A percentile compares a stretch with the other conserved stretches of the same genome.
These are phyloP conservation scores for Acipenser transmontanus DNA, from an alignment of 2,797 vertebrate species.

Conservation along the genomic window DNA sequence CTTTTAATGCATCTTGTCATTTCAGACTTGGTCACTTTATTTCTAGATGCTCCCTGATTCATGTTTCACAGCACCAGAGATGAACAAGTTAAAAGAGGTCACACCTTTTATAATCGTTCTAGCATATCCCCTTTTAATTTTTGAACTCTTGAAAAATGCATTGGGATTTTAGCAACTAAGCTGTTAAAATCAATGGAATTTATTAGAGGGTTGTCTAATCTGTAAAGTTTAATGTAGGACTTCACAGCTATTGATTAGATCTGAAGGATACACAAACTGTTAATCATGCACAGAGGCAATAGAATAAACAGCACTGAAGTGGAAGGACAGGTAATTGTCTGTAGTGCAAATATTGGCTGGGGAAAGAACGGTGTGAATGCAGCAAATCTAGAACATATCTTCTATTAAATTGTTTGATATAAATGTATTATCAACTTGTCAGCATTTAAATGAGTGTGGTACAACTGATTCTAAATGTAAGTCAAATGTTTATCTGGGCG, in stretches of 20 bases:
- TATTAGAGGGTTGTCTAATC: constrained; percentile 67
- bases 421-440: constrained; percentile 46
- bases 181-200: constrained; percentile 62
- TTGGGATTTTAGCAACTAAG: constrained; percentile 48
- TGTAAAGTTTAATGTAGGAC: constrained; percentile 60
- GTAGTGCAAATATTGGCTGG: constrained; percentile 25
- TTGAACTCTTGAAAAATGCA: constrained; percentile 42
- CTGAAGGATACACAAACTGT: constrained; percentile 58
- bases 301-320: constrained; percentile 50
- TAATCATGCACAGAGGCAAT: constrained; percentile 53
- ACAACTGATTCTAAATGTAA: constrained; percentile 30
- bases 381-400: constrained; percentile 35
- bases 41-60: constrained; percentile 25
- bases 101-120: constrained; percentile 39
- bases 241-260: constrained; percentile 67
- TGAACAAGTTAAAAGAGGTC: constrained; percentile 42
- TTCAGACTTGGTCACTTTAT: too few relatives aligned
- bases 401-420: constrained; percentile 11
- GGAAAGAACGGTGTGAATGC: constrained; percentile 42
- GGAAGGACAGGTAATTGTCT: constrained; percentile 50
- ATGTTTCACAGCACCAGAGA: constrained; percentile 33
- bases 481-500: constrained; percentile 28
- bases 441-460: constrained; percentile 51
- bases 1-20: too few relatives aligned
- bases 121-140: constrained; percentile 59